phyloP scores from a whole-genome alignment of 1,140 invertebrate genomes.

The Panonychus citri region DNA sequence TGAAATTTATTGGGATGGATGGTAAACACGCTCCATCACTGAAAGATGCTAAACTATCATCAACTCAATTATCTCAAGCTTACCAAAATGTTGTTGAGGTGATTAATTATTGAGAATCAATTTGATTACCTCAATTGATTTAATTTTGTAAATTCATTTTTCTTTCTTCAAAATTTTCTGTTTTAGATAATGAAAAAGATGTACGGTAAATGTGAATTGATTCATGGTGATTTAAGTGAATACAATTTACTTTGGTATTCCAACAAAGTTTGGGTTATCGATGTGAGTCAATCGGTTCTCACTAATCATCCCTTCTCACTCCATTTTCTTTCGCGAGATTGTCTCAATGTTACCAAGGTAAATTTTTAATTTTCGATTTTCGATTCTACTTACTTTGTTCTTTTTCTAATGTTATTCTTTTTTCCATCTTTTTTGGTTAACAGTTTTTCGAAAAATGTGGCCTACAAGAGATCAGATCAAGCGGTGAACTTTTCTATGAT shows the following conservation, averaged over 20 bases:
- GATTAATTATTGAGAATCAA: not conserved
- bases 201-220: conserved; percentile 47
- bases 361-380: not conserved
- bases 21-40: conserved; percentile 52
- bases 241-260: conserved; percentile 69
- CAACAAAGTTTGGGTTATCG: conserved; percentile 58
- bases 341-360: conserved; percentile 35
- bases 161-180: conserved; percentile 10
- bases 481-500: conserved; percentile 1
- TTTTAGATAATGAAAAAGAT: conserved; percentile 46
- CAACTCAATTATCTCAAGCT: not conserved
- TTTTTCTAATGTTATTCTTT: not conserved
- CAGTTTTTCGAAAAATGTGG: conserved; percentile 9
- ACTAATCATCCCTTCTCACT: conserved; percentile 50
- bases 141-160: not conserved
- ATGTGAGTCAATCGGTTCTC: conserved; percentile 70
- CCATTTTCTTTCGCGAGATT: conserved; percentile 56
- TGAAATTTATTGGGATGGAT: conserved; percentile 64
- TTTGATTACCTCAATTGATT: not conserved
- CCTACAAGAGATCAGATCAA: not conserved
- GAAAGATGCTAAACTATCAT: conserved; percentile 37
- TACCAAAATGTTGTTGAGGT: conserved; percentile 4
- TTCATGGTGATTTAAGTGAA: conserved; percentile 78
- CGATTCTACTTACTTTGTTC: not conserved
- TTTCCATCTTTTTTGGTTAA: not conserved